Evolutionary conservation across 2,888 invertebrate genomes (phyloP), one percentile per base, ranked within the genome.

Genomic region (Gymnosoma rotundatum): DNA sequence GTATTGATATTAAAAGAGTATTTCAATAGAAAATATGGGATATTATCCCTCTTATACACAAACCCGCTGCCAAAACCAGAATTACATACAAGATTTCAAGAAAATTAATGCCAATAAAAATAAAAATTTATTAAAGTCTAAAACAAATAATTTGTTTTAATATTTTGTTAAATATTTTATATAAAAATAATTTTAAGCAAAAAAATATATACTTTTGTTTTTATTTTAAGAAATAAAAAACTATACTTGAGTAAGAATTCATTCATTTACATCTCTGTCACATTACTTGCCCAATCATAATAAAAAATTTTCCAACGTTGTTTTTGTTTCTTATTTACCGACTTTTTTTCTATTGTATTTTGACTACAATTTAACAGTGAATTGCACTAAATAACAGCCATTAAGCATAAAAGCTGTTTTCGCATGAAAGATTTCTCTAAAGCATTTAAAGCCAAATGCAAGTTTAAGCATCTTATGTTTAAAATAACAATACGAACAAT

Each of bases 371-470:
- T 84, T 84, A 81, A 81, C 70, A 81, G 78, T 81, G 81, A 74
- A 84, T 81, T 84, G 81, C 81, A 78, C 78, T 78, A 81, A 84
- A 84, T 84, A 84, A 84, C 74, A 81, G 70, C 81, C 81, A 84
- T 84, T 84, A 81, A 84, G 84, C 64, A 84, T 78, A 84, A 84
- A 84, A 84, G 73, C 80, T 78, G 56, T 80, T 83, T 80, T 80
- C 76, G 78, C 80, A 70, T 83, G 85, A 80, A 86, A 56, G 70
- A 74, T 56, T 86, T 74, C 69, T 78, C 20, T 20, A 76, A 82
- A 74, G 74, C 78, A 74, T 78, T 81, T 84, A 81, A 84, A 84
- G 78, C 83, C 83, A 79, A 85, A 85, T 82, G 85, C 76, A 83
- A 73, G 75, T 79, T 76, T 82, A 82, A 85, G 79, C 79, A 61